Evolutionary conservation across 2,113 vertebrate genomes (phyloP), one percentile per base, ranked within the genome.

Genomic region (Condylura cristata): DNA sequence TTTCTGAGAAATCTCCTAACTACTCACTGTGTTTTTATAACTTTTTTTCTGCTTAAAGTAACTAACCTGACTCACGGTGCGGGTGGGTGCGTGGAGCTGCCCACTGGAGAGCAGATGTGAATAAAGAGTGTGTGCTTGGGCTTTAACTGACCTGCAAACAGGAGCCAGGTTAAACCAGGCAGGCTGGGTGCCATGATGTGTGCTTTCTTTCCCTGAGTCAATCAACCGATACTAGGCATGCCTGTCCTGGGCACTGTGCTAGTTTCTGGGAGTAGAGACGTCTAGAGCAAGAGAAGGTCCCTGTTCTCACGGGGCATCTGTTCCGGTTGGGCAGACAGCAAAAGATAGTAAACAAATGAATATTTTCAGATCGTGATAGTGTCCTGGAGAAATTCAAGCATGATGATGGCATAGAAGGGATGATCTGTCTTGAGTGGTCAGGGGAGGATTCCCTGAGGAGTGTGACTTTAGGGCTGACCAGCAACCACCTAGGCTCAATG

Each of bases 81-180:
- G 30, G 51, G n/a, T 20, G 30, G 51, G n/a, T 20, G 8, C 8
- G 2, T 28, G 48, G 66, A 65, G 18, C 6, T 13, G 39, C 56
- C 60, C 9, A 6, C 6, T 53, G 20, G 65, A 24, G 12, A 63
- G 34, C 34, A 30, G 72, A 46, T 16, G 82, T 20, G 11, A n/a
- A 7, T 2, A 18, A 63, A 34, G 4, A 2, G 30, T 0, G 8
- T 4, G 0, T 6, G 71, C 66, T 37, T 3, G 17, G 60, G 20
- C 28, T 18, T 18, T 9, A 22, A 4, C 39, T 18, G 41, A 13
- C 17, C 26, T 48, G 66, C 39, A 46, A 28, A n/a, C 60, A 3
- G 48, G 6, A 28, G 30, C n/a, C 14, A 0, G 37, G 44, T 24
- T 37, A n/a, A 32, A 18, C 3, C 8, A 58, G 30, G 8, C 4